Evolutionary conservation across 2,113 vertebrate species (phyloP), one percentile per base, ranked within the genome.

Genomic region (Acrocephalus arundinaceus): DNA sequence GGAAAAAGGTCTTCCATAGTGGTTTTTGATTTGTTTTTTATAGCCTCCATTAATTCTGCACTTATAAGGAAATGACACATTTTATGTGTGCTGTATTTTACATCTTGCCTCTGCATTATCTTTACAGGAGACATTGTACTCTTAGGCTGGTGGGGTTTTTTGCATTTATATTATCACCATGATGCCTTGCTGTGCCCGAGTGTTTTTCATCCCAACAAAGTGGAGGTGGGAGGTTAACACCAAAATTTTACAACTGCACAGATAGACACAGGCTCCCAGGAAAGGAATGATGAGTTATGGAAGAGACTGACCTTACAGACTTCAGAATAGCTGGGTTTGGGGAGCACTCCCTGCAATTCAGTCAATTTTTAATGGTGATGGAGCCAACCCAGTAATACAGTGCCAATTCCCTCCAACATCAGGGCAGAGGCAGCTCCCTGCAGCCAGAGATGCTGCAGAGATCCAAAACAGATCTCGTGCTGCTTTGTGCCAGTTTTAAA

Each of bases 1-100:
- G 43, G 72, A 80, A 76, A 82, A 80, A 83, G 14, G 52, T 51
- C 35, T 49, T 71, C 51, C 43, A 22, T 18, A 25, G 46, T 17
- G 45, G 20, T 67, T 93, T 81, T 84, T 86, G 23, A 71, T 91
- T 81, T 75, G 43, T 5, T 35, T 55, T 94, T 90, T 83, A 90
- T 35, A 52, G 78, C 51, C 55, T 48, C 78, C 57, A 70, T 91
- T 85, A 79, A 67, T 85, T 94, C 63, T 85, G 85, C 51, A 59
- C 67, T 71, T 88, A 51, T 3, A 59, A 76, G 65, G 59, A 76
- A 90, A 62, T 27, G 46, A 62, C 88, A 82, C 31, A 1, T 96
- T 95, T 93, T 87, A 83, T 59, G 30, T 3, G 5, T 15, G 43
- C 74, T 0, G 0, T 85, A 85, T 95, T 96, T 97, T 83, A 90